Evolutionary conservation across 2,113 vertebrate genomes (phyloP).

Genomic region (Dasyurus viverrinus): DNA sequence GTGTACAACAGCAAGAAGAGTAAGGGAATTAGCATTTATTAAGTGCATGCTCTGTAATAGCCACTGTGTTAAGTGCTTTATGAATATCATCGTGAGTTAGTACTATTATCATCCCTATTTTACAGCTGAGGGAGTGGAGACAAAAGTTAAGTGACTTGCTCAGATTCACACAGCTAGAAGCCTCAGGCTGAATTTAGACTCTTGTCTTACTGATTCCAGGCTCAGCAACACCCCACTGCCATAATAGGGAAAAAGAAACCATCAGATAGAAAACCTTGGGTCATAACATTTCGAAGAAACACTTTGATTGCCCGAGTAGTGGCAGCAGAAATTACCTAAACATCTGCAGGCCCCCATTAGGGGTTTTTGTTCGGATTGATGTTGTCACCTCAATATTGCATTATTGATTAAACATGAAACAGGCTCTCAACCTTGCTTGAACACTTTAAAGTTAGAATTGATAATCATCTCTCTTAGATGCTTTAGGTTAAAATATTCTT

Average conservation of each 20-base stretch:
- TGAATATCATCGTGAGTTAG: background rate
- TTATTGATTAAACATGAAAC: background rate
- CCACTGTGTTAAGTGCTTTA: background rate
- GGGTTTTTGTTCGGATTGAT: background rate
- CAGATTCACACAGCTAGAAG: background rate
- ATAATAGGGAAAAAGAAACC: background rate
- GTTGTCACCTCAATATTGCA: background rate
- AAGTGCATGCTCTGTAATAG: background rate
- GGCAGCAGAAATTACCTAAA: background rate
- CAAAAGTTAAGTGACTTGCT: background rate
- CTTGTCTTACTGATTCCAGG: background rate
- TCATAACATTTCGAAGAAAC: background rate
- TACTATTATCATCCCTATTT: background rate
- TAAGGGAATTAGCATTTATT: background rate
- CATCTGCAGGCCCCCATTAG: background rate
- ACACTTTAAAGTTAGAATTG: background rate
- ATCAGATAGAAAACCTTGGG: background rate
- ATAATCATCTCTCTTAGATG: background rate
- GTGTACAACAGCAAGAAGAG: background rate
- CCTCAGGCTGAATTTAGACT: background rate
- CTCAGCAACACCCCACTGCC: background rate
- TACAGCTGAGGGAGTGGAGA: background rate
- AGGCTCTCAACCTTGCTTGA: slow-evolving; percentile 14
- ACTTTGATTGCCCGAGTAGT: background rate
- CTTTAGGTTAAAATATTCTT: slow-evolving; percentile 52